These are phyloP conservation scores for Sipha flava DNA, from an alignment of 1,140 invertebrate species.

Conservation along the genomic window DNA sequence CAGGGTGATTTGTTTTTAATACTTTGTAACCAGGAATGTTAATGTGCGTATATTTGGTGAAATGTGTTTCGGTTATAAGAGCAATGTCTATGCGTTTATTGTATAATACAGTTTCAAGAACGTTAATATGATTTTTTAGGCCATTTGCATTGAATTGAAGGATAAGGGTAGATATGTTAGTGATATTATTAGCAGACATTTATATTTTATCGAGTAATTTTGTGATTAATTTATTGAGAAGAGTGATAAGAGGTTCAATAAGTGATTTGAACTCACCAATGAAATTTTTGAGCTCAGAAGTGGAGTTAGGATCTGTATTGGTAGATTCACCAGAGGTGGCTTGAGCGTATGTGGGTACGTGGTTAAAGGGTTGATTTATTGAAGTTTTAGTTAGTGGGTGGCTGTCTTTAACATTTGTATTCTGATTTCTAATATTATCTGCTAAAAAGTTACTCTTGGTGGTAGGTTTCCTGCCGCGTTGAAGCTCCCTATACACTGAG, in stretches of 20 bases:
- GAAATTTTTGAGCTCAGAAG: background rate
- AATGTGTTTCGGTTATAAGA: too few species aligned
- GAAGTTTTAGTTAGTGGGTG: background rate
- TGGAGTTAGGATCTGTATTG: background rate
- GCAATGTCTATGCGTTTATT: too few species aligned
- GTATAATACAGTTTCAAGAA: too few species aligned
- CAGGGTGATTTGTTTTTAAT: too few species aligned
- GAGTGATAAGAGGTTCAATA: background rate
- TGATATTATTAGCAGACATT: too few species aligned
- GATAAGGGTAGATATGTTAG: too few species aligned
- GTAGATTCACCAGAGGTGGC: background rate
- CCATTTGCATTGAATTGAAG: too few species aligned
- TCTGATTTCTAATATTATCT: background rate
- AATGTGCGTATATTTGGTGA: too few species aligned
- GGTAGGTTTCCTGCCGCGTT: background rate
- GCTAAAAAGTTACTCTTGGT: background rate
- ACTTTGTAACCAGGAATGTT: too few species aligned
- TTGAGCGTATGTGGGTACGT: background rate
- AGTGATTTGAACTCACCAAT: background rate
- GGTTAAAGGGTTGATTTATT: background rate
- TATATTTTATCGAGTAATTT: too few species aligned
- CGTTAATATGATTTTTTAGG: too few species aligned
- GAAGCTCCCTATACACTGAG: slow-evolving; percentile 36
- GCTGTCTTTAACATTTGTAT: background rate
- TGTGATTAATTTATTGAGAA: too few species aligned